Percentiles rank a stretch among this genome's conserved stretches.
Conservation (phyloP, 1,140 invertebrate genomes). For the Rhopalosiphum maidis region DNA sequence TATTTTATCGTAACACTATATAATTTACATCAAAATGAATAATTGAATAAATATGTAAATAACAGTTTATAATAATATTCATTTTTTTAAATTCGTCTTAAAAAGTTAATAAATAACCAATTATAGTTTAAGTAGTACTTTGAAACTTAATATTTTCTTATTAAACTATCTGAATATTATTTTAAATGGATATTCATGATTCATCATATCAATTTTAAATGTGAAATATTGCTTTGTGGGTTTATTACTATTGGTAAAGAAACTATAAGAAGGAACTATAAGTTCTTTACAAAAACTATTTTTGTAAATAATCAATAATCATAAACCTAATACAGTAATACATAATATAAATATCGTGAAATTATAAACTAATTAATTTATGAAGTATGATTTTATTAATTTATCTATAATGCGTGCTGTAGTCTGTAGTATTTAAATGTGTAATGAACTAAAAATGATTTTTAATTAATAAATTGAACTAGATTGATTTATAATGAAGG, state of each 20-base stretch:
- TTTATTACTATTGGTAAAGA: not conserved
- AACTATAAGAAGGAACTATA: not conserved
- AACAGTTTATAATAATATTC: not conserved
- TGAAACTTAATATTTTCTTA: not conserved
- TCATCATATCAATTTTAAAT: not conserved
- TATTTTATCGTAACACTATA: slow-evolving; percentile 25
- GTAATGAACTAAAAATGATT: not conserved
- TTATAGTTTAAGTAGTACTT: not conserved
- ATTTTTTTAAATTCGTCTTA: not conserved
- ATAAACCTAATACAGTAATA: not conserved
- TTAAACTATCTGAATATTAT: not conserved
- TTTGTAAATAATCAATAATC: not conserved
- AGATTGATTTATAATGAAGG: not conserved
- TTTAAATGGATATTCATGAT: not conserved
- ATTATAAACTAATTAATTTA: not conserved
- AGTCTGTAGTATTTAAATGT: not conserved
- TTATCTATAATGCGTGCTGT: too few species aligned
- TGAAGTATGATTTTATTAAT: too few species aligned
- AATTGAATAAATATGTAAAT: slow-evolving; percentile 42
- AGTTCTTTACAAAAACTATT: not conserved
- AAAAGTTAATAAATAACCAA: slow-evolving; percentile 2
- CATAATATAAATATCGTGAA: not conserved
- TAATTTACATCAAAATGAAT: slow-evolving; percentile 35
- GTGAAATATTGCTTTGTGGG: not conserved
- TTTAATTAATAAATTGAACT: not conserved